Evolutionary conservation across 2,888 invertebrate species (phyloP).

Genomic region (Meteorus colon): DNA sequence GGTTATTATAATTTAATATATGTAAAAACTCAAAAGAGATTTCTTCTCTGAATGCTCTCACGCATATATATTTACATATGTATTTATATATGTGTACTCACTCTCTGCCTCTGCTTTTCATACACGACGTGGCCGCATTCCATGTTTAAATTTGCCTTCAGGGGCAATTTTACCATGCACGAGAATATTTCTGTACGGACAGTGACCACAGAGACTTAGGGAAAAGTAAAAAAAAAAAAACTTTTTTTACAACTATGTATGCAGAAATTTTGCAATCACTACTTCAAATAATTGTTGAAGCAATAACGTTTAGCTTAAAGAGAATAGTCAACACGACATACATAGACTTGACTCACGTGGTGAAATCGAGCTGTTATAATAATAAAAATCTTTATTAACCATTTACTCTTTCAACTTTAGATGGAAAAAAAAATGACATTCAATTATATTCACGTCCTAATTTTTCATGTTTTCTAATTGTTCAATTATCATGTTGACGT

Average conservation of each 20-base stretch:
- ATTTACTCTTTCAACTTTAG: too few species aligned
- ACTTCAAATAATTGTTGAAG: constrained; percentile 20
- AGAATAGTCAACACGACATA: background rate
- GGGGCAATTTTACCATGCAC: constrained; percentile 14
- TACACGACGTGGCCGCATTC: constrained; percentile 47
- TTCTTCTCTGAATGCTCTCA: constrained; percentile 30
- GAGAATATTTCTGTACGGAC: background rate
- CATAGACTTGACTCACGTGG: background rate
- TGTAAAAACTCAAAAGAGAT: constrained; percentile 24
- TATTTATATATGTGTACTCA: constrained; percentile 10
- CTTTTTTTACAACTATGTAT: background rate
- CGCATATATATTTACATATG: constrained; percentile 6
- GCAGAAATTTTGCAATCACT: constrained; percentile 7
- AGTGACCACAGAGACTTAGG: background rate
- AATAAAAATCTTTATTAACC: background rate
- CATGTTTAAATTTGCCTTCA: constrained; percentile 26
- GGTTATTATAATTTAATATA: constrained; percentile 15
- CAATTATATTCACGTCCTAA: too few species aligned
- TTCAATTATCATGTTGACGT: background rate
- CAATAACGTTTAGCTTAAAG: background rate
- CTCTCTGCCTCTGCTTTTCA: constrained; percentile 30
- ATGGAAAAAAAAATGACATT: too few species aligned
- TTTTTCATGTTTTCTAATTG: background rate
- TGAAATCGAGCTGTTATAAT: background rate
- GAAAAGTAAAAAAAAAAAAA: background rate